Evolutionary conservation across 53 echinoderm and acorn worm species (phyloP).

Genomic region (Luidia sarsii): DNA sequence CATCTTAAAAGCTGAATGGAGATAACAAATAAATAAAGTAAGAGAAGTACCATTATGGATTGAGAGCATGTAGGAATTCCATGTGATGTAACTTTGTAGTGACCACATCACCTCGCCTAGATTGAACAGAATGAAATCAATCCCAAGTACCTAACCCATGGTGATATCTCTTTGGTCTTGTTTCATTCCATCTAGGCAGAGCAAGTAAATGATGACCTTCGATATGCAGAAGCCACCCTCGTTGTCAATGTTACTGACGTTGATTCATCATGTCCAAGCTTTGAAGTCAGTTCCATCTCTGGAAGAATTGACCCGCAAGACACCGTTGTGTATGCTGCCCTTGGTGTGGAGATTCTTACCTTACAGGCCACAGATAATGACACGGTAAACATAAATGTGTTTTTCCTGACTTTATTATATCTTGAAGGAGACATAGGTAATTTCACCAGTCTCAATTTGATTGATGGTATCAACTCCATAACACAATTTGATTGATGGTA

Average conservation of each 20-base stretch:
- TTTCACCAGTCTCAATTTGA: neutral
- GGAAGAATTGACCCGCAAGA: slow-evolving; percentile 41
- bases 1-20: no score
- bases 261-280: slow-evolving; percentile 2
- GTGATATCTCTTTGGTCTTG: no score
- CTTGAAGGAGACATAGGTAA: neutral
- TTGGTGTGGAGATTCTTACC: neutral
- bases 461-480: neutral
- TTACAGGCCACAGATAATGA: slow-evolving; percentile 9
- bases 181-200: neutral
- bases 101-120: no score
- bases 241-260: slow-evolving; percentile 6
- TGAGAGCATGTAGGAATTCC: no score
- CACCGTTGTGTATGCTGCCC: neutral
- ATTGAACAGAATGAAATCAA: no score
- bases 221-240: slow-evolving; percentile 2
- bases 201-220: slow-evolving; percentile 13
- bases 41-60: no score
- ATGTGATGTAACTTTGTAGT: no score
- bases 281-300: neutral
- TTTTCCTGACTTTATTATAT: neutral
- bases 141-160: no score
- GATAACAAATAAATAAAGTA: no score
- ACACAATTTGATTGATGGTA: no score
- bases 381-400: neutral